Evolutionary conservation across 2,888 invertebrate species (phyloP), one percentile per base, ranked within the genome.

Genomic region (Drosophila hawaiiensis): DNA sequence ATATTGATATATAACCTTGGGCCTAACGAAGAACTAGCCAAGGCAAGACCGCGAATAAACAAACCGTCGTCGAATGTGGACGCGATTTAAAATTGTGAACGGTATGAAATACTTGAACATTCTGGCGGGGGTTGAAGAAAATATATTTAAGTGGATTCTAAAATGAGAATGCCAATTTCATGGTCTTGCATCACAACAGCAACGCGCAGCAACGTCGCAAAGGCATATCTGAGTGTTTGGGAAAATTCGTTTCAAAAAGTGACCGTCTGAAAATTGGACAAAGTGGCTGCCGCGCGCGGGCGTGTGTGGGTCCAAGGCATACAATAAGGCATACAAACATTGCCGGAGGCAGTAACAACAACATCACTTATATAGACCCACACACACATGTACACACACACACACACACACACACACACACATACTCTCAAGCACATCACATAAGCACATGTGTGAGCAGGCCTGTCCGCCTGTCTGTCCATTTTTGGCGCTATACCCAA

Each of bases 191-290:
- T 88, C 90, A 76, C 90, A 87, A 75, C 78, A 82, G 74, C 60
- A 61, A 70, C 76, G 84, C 78, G 76, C 25, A 76, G 68, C 68
- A 72, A 52, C 76, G 68, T 78, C 84, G 83, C 68, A 69, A 73
- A 82, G 70, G 65, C 79, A 59, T 37, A 64, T 53, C 28, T 47
- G 60, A 60, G 76, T 55, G 59, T 61, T 61, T 89, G 58, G 78
- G 59, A 52, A 81, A 87, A 78, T 87, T 87, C 88, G 85, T 83
- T 89, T 83, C 83, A 76, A 87, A 83, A 87, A 89, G 78, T 87
- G 87, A 87, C 87, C 90, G 87, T 87, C 88, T 85, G 90, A 88
- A 87, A 88, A 89, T 89, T 87, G 88, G 82, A 89, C 88, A 90
- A 85, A 85, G 86, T 83, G 83, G 85, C 83, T 85, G 76, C 69